Conservation (phyloP, 2,888 invertebrate species). For the Frankliniella intonsa region DNA sequence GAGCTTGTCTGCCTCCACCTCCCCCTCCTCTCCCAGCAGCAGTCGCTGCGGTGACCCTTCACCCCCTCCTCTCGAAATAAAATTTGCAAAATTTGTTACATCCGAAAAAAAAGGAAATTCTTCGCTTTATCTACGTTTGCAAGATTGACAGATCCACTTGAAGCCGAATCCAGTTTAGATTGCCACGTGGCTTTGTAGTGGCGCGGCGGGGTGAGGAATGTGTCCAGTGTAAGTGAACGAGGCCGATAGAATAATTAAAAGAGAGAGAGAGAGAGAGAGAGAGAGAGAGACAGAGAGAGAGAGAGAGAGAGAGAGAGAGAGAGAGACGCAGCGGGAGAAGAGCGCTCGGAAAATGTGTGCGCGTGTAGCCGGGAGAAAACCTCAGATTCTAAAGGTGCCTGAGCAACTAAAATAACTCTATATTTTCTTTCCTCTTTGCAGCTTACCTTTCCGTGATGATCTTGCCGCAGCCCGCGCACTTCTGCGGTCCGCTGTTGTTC, state of each 20-base stretch:
- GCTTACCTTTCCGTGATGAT: slow-evolving; percentile 71
- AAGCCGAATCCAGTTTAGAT: no score
- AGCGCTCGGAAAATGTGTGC: background rate
- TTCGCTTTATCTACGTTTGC: no score
- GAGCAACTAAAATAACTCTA: no score
- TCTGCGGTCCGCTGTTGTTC: slow-evolving; percentile 54
- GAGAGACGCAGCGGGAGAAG: background rate
- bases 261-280: background rate
- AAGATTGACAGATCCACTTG: no score
- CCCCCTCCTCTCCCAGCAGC: background rate
- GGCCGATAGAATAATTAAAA: background rate
- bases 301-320: background rate
- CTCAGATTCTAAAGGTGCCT: no score
- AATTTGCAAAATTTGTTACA: no score
- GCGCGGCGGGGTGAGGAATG: no score
- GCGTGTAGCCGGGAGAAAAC: background rate
- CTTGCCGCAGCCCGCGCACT: slow-evolving; percentile 89
- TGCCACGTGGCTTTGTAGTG: no score
- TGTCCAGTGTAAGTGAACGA: background rate
- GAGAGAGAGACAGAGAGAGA: background rate
- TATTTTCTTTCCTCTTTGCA: background rate
- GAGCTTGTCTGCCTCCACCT: background rate
- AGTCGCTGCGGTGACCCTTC: background rate
- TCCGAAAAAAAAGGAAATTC: no score
- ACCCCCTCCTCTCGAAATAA: no score